Percentiles rank a stretch among this genome's conserved stretches.
Conservation (phyloP, 2,113 vertebrate species). For the Poeciliopsis prolifica region DNA sequence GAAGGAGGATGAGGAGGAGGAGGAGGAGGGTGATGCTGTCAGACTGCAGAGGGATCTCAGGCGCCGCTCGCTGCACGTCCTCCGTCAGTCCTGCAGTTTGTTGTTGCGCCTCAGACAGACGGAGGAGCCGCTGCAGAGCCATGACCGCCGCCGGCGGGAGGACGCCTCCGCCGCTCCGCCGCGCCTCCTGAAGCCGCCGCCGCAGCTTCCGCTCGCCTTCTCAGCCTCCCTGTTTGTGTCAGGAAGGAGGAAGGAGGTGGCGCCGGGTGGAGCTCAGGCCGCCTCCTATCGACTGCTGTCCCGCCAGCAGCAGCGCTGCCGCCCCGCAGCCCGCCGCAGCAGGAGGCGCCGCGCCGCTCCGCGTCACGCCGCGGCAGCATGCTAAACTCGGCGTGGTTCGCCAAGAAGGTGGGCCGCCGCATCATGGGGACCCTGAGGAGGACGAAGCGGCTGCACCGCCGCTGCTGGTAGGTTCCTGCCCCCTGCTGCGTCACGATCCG, state of each 20-base stretch:
- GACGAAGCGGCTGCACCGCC: constrained; percentile 82
- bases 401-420: constrained; percentile 85
- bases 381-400: constrained; percentile 84
- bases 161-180: constrained; percentile 25
- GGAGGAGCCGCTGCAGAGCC: constrained; percentile 35
- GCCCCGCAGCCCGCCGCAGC: constrained; percentile 55
- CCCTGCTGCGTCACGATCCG: constrained; percentile 58
- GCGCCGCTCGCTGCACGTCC: constrained; percentile 3
- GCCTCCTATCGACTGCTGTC: constrained; percentile 51
- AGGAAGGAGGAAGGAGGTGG: constrained; percentile 14
- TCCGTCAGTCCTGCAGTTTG: constrained; percentile 54
- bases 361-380: too few species aligned
- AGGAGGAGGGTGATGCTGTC: constrained; percentile 31
- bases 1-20: too few species aligned
- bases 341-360: constrained; percentile 21
- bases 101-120: constrained; percentile 47
- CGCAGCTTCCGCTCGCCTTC: constrained; percentile 3
- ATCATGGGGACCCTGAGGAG: constrained; percentile 83
- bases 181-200: not conserved
- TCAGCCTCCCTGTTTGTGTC: constrained; percentile 47
- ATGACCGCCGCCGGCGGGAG: constrained; percentile 34
- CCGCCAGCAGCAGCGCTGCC: constrained; percentile 45
- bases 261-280: constrained; percentile 42
- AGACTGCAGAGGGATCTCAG: constrained; percentile 51
- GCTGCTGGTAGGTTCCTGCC: constrained; percentile 81